Conservation (phyloP, 2,113 vertebrate species). For the Hemiscyllium ocellatum region DNA sequence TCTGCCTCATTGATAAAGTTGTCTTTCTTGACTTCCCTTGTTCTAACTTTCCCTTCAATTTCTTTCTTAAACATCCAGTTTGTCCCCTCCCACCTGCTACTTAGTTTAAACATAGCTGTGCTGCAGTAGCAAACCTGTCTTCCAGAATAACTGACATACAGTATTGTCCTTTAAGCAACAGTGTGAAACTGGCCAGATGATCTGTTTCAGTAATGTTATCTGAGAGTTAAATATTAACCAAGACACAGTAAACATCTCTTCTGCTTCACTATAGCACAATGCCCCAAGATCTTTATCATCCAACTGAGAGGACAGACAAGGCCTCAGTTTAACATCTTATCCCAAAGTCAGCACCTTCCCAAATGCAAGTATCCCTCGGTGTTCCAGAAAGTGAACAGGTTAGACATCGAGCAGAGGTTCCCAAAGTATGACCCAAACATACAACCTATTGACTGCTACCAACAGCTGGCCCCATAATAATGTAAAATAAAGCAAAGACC, state of each 20-base stretch:
- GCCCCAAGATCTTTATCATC: background rate
- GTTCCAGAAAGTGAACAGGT: background rate
- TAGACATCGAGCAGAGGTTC: background rate
- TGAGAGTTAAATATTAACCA: background rate
- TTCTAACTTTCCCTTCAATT: too few relatives aligned
- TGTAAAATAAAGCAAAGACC: too few relatives aligned
- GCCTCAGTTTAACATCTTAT: background rate
- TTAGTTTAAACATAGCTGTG: too few relatives aligned
- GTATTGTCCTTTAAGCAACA: background rate
- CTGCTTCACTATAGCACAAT: background rate
- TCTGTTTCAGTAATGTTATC: background rate
- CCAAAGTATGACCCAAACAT: background rate
- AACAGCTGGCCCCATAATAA: background rate
- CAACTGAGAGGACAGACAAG: background rate
- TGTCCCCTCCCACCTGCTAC: too few relatives aligned
- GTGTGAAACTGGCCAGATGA: background rate
- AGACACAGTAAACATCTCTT: background rate
- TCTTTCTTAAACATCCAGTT: too few relatives aligned
- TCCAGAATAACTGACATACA: background rate
- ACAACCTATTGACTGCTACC: background rate
- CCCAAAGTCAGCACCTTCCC: background rate
- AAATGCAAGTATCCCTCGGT: background rate
- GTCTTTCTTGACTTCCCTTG: too few relatives aligned
- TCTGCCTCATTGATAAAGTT: too few relatives aligned
- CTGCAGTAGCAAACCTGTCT: too few relatives aligned